phyloP scores from a whole-genome alignment of 2,888 invertebrate species.

The Lithophane semibrunnea region DNA sequence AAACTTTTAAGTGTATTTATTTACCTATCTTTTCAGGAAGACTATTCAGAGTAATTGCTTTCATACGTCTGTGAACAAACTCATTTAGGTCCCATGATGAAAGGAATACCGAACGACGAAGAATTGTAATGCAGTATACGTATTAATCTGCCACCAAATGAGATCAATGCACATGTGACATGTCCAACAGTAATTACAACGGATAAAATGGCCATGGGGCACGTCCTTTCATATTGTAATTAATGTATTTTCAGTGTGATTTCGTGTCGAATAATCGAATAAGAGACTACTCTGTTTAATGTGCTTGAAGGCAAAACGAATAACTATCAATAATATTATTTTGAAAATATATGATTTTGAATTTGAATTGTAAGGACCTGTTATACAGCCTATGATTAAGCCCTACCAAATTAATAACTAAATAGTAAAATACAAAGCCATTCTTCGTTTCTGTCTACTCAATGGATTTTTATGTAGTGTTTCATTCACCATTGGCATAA shows the following conservation, averaged over 20 bases:
- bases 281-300: not conserved
- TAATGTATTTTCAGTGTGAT: not conserved
- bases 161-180: constrained; percentile 18
- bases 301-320: too few relatives aligned
- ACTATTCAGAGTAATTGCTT: too few relatives aligned
- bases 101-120: not conserved
- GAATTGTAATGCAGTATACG: not conserved
- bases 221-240: not conserved
- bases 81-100: not conserved
- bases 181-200: constrained; percentile 12
- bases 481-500: too few relatives aligned
- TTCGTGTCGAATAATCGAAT: not conserved
- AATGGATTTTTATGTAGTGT: not conserved
- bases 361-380: not conserved
- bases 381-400: not conserved
- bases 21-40: not conserved
- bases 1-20: not conserved
- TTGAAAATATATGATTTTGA: not conserved
- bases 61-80: not conserved
- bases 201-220: constrained; percentile 4
- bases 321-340: not conserved
- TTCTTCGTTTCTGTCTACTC: not conserved
- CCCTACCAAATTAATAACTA: not conserved
- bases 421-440: not conserved
- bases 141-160: constrained; percentile 13